These are phyloP conservation scores for Acrobasis repandana DNA, from an alignment of 2,888 invertebrate species.

Conservation along the genomic window DNA sequence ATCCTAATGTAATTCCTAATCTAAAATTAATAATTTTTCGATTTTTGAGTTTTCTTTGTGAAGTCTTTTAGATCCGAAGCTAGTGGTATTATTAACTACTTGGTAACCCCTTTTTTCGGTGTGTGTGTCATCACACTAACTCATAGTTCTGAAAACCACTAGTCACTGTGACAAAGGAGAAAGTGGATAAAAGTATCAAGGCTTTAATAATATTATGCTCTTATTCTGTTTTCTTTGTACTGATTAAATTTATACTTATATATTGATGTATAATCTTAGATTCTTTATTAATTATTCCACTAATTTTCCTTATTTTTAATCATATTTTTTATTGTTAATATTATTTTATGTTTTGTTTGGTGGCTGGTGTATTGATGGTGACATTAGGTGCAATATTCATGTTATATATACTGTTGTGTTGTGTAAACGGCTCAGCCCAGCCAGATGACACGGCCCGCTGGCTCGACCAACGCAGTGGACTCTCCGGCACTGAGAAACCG, in stretches of 20 bases:
- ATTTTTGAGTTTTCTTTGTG: too few relatives aligned
- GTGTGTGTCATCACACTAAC: too few relatives aligned
- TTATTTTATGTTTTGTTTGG: slow-evolving; percentile 77
- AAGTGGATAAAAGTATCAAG: too few relatives aligned
- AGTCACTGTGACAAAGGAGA: too few relatives aligned
- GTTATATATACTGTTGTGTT: slow-evolving; percentile 83
- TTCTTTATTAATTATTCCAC: slow-evolving; percentile 27
- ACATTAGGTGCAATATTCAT: slow-evolving; percentile 80
- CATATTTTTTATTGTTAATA: slow-evolving; percentile 56
- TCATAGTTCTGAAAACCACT: too few relatives aligned
- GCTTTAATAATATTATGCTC: too few relatives aligned
- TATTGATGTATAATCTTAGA: slow-evolving; percentile 29
- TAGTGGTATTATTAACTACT: too few relatives aligned
- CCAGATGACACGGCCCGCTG: slow-evolving; percentile 78
- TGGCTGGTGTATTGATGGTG: slow-evolving; percentile 77
- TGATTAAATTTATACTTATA: not conserved
- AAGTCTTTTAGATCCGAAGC: too few relatives aligned
- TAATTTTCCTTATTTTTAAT: slow-evolving; percentile 42
- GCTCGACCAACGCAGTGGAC: slow-evolving; percentile 71
- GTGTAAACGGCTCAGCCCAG: slow-evolving; percentile 80
- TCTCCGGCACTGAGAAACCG: slow-evolving; percentile 64
- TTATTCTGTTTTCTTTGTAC: not conserved
- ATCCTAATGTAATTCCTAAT: too few relatives aligned
- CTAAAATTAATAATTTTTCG: too few relatives aligned
- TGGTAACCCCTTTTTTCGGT: too few relatives aligned